Conservation (phyloP, 2,113 vertebrate genomes). For the Arvicanthis niloticus region DNA sequence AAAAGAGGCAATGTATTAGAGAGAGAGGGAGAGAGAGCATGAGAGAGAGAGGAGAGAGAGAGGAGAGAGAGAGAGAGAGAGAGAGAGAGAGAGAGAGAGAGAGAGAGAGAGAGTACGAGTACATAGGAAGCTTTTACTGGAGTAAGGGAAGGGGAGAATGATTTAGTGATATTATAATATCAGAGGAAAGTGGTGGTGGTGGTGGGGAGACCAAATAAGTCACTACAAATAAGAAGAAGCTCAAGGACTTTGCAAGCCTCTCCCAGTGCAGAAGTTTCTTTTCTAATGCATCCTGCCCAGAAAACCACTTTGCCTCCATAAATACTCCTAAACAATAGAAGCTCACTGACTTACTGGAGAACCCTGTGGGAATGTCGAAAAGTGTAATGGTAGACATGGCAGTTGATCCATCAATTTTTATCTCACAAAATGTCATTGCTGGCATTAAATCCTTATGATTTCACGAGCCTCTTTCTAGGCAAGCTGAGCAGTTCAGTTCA, state of each 20-base stretch:
- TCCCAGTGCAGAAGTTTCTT: background rate
- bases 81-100: too few species aligned
- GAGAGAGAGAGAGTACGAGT: too few species aligned
- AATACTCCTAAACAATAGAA: slow-evolving; percentile 10
- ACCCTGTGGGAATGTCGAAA: background rate
- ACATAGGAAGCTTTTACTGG: background rate
- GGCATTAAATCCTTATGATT: background rate
- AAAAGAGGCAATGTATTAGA: background rate
- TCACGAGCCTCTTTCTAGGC: background rate
- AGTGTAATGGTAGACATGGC: background rate
- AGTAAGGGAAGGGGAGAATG: background rate
- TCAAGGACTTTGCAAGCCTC: background rate
- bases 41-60: too few species aligned
- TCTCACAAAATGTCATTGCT: background rate
- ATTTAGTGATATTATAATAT: background rate
- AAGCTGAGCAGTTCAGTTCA: background rate
- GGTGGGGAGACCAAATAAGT: background rate
- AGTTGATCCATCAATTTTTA: background rate
- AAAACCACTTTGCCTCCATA: slow-evolving; percentile 16
- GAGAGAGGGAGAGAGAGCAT: background rate
- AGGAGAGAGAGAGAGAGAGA: background rate
- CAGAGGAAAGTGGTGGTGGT: background rate
- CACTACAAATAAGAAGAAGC: background rate
- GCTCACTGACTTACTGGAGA: background rate
- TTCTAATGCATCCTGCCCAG: background rate